These are phyloP conservation scores for Berghia stephanieae DNA, from an alignment of 1,140 invertebrate genomes.

Conservation along the genomic window DNA sequence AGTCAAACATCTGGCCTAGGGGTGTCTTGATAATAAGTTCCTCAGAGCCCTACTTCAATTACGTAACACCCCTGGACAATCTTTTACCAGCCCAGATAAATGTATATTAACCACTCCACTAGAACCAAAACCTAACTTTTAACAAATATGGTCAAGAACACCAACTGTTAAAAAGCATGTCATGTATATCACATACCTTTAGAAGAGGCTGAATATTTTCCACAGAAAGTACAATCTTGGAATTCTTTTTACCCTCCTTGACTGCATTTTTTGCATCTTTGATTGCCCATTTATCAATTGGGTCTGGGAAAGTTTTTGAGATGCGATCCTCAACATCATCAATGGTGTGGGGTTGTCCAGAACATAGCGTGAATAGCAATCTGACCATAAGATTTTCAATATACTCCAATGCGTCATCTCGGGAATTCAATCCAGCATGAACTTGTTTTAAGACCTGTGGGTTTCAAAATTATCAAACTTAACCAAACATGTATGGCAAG, in stretches of 20 bases:
- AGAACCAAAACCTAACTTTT: no score
- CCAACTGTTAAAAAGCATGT: no score
- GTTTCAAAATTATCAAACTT: not conserved
- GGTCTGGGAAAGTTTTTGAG: slow-evolving; percentile 88
- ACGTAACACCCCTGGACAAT: no score
- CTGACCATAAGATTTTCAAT: slow-evolving; percentile 91
- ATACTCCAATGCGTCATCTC: slow-evolving; percentile 91
- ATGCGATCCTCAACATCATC: slow-evolving; percentile 91
- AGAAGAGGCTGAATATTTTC: slow-evolving; percentile 91
- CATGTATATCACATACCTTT: slow-evolving; percentile 74
- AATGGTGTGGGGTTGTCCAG: slow-evolving; percentile 75
- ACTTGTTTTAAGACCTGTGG: slow-evolving; percentile 87
- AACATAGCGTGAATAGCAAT: slow-evolving; percentile 87
- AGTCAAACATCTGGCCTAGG: no score
- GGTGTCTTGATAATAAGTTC: no score
- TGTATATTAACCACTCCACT: no score
- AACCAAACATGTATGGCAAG: not conserved
- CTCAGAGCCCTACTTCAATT: no score
- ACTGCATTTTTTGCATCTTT: slow-evolving; percentile 86
- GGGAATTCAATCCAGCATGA: slow-evolving; percentile 84
- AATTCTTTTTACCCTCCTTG: slow-evolving; percentile 87
- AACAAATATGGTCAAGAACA: no score
- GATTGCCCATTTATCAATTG: slow-evolving; percentile 92
- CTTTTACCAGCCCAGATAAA: no score
- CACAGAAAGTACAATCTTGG: slow-evolving; percentile 82